Evolutionary conservation across 2,888 invertebrate genomes (phyloP).

Genomic region (Sarcophaga variegata): DNA sequence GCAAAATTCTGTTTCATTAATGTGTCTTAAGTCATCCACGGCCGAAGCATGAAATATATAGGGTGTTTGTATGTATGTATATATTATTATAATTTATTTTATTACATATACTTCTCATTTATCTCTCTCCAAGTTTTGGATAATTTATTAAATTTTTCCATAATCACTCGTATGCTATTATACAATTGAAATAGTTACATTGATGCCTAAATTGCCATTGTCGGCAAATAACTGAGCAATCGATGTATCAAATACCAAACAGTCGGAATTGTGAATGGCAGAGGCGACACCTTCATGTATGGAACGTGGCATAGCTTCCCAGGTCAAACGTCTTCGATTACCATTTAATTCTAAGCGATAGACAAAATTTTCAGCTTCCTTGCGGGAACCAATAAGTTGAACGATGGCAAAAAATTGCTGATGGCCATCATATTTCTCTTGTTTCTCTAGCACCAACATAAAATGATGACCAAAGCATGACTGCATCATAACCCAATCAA

Average conservation of each 20-base stretch:
- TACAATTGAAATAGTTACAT: conserved; percentile 98
- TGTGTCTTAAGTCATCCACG: neutral
- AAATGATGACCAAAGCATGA: conserved; percentile 99
- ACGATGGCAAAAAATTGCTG: conserved; percentile 99
- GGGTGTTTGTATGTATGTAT: conserved; percentile 2
- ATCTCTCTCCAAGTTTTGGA: conserved; percentile 28
- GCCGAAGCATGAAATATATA: neutral
- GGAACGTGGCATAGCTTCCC: conserved; percentile 99
- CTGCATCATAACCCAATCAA: conserved; percentile 99
- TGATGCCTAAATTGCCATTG: conserved; percentile 99
- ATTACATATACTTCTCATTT: conserved; percentile 36
- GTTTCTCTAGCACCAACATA: conserved; percentile 99
- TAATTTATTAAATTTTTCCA: conserved; percentile 41
- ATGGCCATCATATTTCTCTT: conserved; percentile 98
- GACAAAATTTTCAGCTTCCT: conserved; percentile 99
- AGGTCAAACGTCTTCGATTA: conserved; percentile 95
- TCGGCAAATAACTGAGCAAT: conserved; percentile 99
- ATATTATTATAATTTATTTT: conserved; percentile 22
- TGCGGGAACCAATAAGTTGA: conserved; percentile 98
- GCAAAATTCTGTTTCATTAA: conserved; percentile 15
- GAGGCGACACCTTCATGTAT: conserved; percentile 99
- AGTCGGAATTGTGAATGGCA: conserved; percentile 98
- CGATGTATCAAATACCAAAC: conserved; percentile 98
- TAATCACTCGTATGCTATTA: conserved; percentile 78
- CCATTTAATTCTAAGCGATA: conserved; percentile 98